Evolutionary conservation across 2,888 invertebrate genomes (phyloP).

Genomic region (Allacma fusca): DNA sequence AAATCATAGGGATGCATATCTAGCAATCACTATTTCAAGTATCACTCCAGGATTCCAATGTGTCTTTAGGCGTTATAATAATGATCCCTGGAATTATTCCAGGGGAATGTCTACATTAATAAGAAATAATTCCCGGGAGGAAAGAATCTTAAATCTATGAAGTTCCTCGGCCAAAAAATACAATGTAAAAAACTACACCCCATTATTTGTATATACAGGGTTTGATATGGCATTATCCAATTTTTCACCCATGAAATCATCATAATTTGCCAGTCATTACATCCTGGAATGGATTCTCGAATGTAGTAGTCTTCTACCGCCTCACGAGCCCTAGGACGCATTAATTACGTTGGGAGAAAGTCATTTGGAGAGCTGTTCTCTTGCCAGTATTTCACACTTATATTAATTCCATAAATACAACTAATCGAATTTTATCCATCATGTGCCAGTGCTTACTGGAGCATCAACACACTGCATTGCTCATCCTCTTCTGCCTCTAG

Average conservation of each 20-base stretch:
- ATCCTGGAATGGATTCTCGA: background rate
- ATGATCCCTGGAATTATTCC: no score
- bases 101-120: no score
- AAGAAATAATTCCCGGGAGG: background rate
- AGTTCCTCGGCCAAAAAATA: background rate
- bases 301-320: no score
- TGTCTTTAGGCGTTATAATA: background rate
- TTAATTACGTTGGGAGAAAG: conserved; percentile 1
- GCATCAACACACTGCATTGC: no score
- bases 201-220: no score
- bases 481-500: no score
- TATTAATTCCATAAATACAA: background rate
- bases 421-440: background rate
- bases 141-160: background rate
- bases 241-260: conserved; percentile 39
- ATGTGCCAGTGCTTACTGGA: background rate
- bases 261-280: conserved; percentile 43
- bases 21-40: background rate
- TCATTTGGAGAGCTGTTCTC: background rate
- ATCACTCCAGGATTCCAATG: background rate
- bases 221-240: conserved; percentile 19
- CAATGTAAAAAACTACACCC: background rate
- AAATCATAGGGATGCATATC: background rate
- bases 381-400: conserved; percentile 12
- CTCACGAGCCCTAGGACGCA: background rate